Percentiles rank a stretch among this genome's conserved stretches.
Conservation (phyloP, 2,888 invertebrate genomes). For the Chymomyza amoena region DNA sequence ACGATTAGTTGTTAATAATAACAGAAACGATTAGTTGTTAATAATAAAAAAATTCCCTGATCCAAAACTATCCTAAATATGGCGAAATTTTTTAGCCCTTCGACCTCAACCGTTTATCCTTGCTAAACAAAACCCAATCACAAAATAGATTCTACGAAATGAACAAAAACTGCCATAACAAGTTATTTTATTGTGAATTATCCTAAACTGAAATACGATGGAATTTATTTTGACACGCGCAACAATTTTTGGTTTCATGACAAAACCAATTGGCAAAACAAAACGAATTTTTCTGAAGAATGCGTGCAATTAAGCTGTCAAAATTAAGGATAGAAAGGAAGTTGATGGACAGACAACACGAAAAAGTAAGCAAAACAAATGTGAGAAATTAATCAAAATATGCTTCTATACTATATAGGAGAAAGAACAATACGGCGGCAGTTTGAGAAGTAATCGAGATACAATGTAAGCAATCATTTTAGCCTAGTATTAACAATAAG, state of each 20-base stretch:
- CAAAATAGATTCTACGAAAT: neutral
- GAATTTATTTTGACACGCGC: constrained; percentile 21
- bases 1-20: no score
- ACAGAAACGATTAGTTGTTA: no score
- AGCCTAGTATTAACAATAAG: no score
- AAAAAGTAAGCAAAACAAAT: constrained; percentile 2
- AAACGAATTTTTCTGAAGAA: constrained; percentile 14
- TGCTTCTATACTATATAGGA: neutral
- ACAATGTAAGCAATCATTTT: no score
- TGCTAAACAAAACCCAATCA: neutral
- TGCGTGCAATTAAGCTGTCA: constrained; percentile 36
- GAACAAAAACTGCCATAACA: neutral
- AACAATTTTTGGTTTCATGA: constrained; percentile 41
- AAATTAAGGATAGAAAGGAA: neutral
- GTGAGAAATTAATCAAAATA: constrained; percentile 25
- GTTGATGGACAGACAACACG: neutral
- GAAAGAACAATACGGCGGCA: no score
- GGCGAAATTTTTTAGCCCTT: no score
- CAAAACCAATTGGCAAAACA: constrained; percentile 48
- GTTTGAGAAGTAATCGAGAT: no score
- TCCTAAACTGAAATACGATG: constrained; percentile 23
- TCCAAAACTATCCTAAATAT: no score
- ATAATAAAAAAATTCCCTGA: no score
- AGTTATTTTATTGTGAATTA: neutral
- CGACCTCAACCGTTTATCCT: neutral